Evolutionary conservation across 2,888 invertebrate genomes (phyloP), one percentile per base, ranked within the genome.

Genomic region (Podabrus alpinus): DNA sequence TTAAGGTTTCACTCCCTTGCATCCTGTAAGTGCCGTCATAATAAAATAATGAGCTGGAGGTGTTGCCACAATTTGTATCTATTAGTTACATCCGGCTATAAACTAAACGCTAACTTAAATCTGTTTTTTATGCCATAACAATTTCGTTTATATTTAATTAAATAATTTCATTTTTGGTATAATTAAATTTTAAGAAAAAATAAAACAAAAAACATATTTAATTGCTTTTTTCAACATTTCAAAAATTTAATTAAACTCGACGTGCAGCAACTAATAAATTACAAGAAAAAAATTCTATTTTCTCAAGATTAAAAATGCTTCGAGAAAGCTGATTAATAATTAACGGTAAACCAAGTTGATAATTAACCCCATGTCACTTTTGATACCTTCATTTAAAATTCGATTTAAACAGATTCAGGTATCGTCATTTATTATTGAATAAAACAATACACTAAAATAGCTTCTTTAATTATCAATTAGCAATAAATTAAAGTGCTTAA

Each of bases 51-150:
- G 75, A 66, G 73, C 71, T n/a, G 66, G 72, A 76, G 78, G 77
- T 77, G 78, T 77, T 74, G 69, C 72, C 70, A 72, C 77, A 76
- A 79, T 79, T 79, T 79, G 79, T 79, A 79, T 74, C 77, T 78
- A 79, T 79, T 79, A 79, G 74, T 29, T 60, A 71, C 73, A 79
- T 78, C 79, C 77, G 78, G 78, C 71, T 69, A 72, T 77, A 73
- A 77, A 68, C 24, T 69, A 45, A 45, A 45, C 45, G 45, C 45
- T 45, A 45, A 45, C 45, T 45, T 45, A 45, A 45, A 45, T 45
- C 45, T 45, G 45, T 45, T 45, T 45, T 45, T 45, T 45, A 45
- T 45, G n/a, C 45, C n/a, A 45, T 45, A 45, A 45, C 45, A 45
- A 45, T 45, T 45, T 45, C 45, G 45, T 45, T 45, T 45, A 45